Conservation (phyloP, 2,888 invertebrate species). For the Micoletzkya japonica region DNA sequence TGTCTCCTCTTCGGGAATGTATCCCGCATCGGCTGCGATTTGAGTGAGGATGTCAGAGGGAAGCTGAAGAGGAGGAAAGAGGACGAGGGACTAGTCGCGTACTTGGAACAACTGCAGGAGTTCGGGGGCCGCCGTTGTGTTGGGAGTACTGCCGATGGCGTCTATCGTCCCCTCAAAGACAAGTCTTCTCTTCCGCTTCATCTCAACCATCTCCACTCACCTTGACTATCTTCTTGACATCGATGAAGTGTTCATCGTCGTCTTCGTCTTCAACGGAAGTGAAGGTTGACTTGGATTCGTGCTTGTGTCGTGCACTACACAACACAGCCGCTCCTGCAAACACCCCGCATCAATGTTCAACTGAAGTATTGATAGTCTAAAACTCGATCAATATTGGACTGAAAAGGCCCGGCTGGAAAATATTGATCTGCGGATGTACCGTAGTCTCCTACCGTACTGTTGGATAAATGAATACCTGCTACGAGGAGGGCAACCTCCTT, state of each 20-base stretch:
- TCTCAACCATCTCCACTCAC: neutral
- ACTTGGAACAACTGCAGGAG: conserved; percentile 21
- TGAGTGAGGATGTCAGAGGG: conserved; percentile 27
- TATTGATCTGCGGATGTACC: neutral
- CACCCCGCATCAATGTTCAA: neutral
- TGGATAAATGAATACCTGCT: neutral
- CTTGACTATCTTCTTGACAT: conserved; percentile 31
- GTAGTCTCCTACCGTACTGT: neutral
- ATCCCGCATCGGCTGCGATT: conserved; percentile 28
- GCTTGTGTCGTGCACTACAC: neutral
- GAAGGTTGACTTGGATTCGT: conserved; percentile 14
- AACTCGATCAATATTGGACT: neutral
- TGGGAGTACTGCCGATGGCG: conserved; percentile 15
- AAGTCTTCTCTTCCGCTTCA: neutral
- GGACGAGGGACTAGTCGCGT: too few species aligned
- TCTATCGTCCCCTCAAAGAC: conserved; percentile 23
- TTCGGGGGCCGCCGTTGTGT: conserved; percentile 15
- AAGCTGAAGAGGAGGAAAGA: conserved; percentile 19
- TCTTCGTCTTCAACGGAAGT: conserved; percentile 22
- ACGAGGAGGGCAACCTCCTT: neutral
- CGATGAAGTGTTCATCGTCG: conserved; percentile 19
- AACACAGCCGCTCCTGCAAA: neutral
- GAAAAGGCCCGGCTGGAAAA: neutral
- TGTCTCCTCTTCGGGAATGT: conserved; percentile 22
- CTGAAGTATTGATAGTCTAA: too few species aligned